Conservation (phyloP, 37 sponge, comb jelly and placozoan species). For the Beroe forskalii region DNA sequence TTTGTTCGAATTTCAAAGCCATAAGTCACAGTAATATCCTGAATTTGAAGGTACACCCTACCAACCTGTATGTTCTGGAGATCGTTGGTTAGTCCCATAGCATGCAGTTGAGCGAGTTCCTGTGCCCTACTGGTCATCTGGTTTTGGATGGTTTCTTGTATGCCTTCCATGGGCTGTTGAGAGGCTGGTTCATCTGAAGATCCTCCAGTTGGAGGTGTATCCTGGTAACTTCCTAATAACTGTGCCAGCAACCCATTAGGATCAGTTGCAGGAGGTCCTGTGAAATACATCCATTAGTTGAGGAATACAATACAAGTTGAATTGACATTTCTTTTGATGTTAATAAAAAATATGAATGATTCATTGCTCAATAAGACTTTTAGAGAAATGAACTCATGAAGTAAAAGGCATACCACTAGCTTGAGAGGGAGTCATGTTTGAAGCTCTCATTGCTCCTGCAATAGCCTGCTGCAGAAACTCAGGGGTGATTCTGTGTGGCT, state of each 20-base stretch:
- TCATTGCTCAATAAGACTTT: too few relatives aligned
- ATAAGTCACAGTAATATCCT: too few relatives aligned
- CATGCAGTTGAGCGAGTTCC: slow-evolving; percentile 16
- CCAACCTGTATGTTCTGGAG: slow-evolving; percentile 48
- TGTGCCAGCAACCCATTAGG: slow-evolving; percentile 2
- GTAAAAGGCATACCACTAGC: neutral
- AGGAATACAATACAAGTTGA: too few relatives aligned
- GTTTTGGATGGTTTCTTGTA: slow-evolving; percentile 15
- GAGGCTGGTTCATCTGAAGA: neutral
- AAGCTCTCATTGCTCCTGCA: slow-evolving; percentile 38
- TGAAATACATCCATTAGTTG: too few relatives aligned
- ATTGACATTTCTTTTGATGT: too few relatives aligned
- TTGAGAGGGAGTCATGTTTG: slow-evolving; percentile 20
- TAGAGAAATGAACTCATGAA: too few relatives aligned
- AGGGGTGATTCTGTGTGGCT: slow-evolving; percentile 5
- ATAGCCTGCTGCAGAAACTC: slow-evolving; percentile 60
- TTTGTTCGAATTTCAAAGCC: too few relatives aligned
- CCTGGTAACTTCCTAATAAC: slow-evolving; percentile 3
- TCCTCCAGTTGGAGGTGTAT: neutral
- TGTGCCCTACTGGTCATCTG: slow-evolving; percentile 1
- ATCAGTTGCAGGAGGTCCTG: neutral
- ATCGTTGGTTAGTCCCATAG: slow-evolving; percentile 44
- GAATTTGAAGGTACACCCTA: too few relatives aligned
- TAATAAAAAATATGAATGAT: too few relatives aligned
- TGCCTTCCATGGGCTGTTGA: slow-evolving; percentile 1